Base-by-base conservation (phyloP, 2,888 invertebrate species). In the Parapristionchus giblindavisi region DNA sequence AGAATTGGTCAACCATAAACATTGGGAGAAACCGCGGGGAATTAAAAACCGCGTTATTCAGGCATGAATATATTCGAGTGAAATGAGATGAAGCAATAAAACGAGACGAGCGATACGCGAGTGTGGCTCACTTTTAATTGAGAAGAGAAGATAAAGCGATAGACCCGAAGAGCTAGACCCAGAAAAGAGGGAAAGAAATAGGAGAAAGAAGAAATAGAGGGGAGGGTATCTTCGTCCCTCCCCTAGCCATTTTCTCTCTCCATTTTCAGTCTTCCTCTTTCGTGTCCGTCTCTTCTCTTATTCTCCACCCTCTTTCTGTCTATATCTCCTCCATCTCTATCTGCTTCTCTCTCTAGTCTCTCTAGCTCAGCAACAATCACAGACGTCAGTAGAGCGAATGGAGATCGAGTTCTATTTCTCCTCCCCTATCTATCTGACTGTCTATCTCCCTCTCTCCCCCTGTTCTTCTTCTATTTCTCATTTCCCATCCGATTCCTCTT, bases 351-450 rank as follows among this genome's bases (percentile, higher is more conserved):
- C 43, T 29, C 43, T 43, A 29, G 43, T 36, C 36, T 43, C 43
- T 43, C 43, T 24, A 17, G 27, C 63, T 14, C 27, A 11, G 11
- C 56, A 29, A 14, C 5, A 8, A 65, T 32, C 43, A 17, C 63
- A 24, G 63, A 68, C 68, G 68, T 68, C 68, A 68, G 11, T 34
- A 36, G 68, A 24, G 34, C 68, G 36, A 36, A 11, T 11, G 32
- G n/a, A n/a, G n/a, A n/a, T n/a, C n/a, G n/a, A n/a, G n/a, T n/a
- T n/a, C n/a, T n/a, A n/a, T n/a, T n/a, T n/a, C n/a, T n/a, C n/a
- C n/a, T n/a, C n/a, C n/a, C 56, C 21, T 24, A 56, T 11, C 21
- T 21, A 56, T 21, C 56, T 8, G 56, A 8, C 56, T 56, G 24
- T n/a, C n/a, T n/a, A n/a, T n/a, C n/a, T n/a, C n/a, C n/a, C n/a